Percentiles rank a stretch among this genome's conserved stretches.
phyloP scores from a whole-genome alignment of 2,888 invertebrate genomes.

The Polietes domitor region DNA sequence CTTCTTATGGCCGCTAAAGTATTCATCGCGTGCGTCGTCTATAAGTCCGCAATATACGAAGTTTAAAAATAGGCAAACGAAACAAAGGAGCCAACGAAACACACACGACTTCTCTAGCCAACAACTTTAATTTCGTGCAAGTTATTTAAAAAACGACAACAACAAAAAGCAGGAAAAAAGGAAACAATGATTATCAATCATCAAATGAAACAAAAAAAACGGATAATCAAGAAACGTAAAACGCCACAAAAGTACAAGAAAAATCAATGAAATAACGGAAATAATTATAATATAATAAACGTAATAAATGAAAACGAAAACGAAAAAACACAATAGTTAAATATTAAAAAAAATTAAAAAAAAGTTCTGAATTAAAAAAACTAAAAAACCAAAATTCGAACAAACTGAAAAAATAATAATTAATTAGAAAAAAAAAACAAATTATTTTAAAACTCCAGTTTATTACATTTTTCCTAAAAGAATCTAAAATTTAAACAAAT shows the following conservation, averaged over 20 bases:
- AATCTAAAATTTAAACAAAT: too few species aligned
- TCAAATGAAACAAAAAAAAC: not conserved
- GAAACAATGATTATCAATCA: not conserved
- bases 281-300: conserved; percentile 11
- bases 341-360: not conserved
- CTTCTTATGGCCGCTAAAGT: conserved; percentile 45
- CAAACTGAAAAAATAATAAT: too few species aligned
- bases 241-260: not conserved
- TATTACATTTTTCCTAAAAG: too few species aligned
- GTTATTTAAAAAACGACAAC: not conserved
- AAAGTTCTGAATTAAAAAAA: not conserved
- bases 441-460: too few species aligned
- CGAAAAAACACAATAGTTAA: not conserved
- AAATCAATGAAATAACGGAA: conserved; percentile 15
- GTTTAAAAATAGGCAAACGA: conserved; percentile 53
- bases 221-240: not conserved
- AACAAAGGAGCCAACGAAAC: conserved; percentile 13
- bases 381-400: too few species aligned
- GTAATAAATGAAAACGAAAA: not conserved
- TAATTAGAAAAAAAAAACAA: too few species aligned
- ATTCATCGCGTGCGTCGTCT: conserved; percentile 60
- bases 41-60: conserved; percentile 68
- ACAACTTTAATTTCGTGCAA: not conserved
- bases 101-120: not conserved
- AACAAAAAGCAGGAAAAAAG: not conserved